A percentile compares a stretch with the other conserved stretches of the same genome.
phyloP scores from a whole-genome alignment of 2,113 vertebrate genomes.

The Gavia stellata region DNA sequence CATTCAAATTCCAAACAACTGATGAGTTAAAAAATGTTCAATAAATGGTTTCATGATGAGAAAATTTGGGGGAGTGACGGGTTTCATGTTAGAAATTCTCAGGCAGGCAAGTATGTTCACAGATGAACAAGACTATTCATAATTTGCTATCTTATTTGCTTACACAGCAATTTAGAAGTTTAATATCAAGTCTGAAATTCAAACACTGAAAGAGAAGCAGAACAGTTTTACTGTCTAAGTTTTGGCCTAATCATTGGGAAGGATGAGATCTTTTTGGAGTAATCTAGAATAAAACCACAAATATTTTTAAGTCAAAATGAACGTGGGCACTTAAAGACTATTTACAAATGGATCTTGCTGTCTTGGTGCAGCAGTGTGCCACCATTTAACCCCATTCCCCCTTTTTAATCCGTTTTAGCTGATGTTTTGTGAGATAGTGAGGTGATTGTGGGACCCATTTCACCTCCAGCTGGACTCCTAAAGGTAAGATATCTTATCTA shows the following conservation, averaged over 20 bases:
- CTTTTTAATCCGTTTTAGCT: background rate
- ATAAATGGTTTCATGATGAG: background rate
- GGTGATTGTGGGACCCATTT: background rate
- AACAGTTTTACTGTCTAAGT: background rate
- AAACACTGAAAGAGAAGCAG: background rate
- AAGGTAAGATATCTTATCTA: background rate
- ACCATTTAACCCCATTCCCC: fast-evolving
- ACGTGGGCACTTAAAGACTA: background rate
- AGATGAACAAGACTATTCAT: background rate
- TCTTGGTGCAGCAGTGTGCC: background rate
- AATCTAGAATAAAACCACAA: background rate
- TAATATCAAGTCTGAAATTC: background rate
- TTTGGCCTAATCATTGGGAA: background rate
- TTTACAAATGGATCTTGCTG: background rate
- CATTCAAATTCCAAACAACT: background rate
- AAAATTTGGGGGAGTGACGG: background rate
- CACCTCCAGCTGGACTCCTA: background rate
- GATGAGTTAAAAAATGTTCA: background rate
- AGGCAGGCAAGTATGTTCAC: background rate
- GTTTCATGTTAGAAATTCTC: background rate
- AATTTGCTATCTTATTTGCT: background rate
- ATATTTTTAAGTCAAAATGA: background rate
- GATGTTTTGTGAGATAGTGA: background rate
- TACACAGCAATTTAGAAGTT: background rate
- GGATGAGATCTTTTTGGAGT: background rate